These are phyloP conservation scores for Graptemys geographica DNA, from an alignment of 2,797 vertebrate genomes.

Conservation along the genomic window DNA sequence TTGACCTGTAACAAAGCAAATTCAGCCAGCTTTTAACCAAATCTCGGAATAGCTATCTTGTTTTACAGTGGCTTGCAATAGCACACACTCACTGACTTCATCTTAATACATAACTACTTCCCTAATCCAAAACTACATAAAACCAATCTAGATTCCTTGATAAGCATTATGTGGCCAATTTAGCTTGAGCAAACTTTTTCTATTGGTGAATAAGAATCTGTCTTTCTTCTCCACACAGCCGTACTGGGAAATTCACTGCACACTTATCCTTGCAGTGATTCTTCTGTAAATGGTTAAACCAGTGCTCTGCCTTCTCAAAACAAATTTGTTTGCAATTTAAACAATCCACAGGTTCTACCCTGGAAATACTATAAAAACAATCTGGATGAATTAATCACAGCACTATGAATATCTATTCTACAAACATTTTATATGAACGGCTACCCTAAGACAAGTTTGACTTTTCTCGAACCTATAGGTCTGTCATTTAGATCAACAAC, in stretches of 20 bases:
- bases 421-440: slow-evolving; percentile 74
- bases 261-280: slow-evolving; percentile 61
- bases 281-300: slow-evolving; percentile 74
- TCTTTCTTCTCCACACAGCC: slow-evolving; percentile 65
- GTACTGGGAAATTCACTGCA: slow-evolving; percentile 70
- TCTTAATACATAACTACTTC: slow-evolving; percentile 68
- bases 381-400: slow-evolving; percentile 84
- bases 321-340: slow-evolving; percentile 77
- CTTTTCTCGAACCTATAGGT: slow-evolving; percentile 98
- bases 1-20: slow-evolving; percentile 84
- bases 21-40: slow-evolving; percentile 83
- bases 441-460: slow-evolving; percentile 96
- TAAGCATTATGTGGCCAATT: slow-evolving; percentile 75
- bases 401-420: slow-evolving; percentile 82
- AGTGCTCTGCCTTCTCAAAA: slow-evolving; percentile 78
- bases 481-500: slow-evolving; percentile 98
- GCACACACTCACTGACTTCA: slow-evolving; percentile 76
- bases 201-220: slow-evolving; percentile 64
- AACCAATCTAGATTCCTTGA: slow-evolving; percentile 79
- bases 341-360: slow-evolving; percentile 83
- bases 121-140: slow-evolving; percentile 75
- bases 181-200: slow-evolving; percentile 73
- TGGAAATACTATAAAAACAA: slow-evolving; percentile 84
- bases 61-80: slow-evolving; percentile 82
- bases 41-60: slow-evolving; percentile 79